Conservation (phyloP, 64 coral and sea anemone genomes). For the Trachythela sp. region DNA sequence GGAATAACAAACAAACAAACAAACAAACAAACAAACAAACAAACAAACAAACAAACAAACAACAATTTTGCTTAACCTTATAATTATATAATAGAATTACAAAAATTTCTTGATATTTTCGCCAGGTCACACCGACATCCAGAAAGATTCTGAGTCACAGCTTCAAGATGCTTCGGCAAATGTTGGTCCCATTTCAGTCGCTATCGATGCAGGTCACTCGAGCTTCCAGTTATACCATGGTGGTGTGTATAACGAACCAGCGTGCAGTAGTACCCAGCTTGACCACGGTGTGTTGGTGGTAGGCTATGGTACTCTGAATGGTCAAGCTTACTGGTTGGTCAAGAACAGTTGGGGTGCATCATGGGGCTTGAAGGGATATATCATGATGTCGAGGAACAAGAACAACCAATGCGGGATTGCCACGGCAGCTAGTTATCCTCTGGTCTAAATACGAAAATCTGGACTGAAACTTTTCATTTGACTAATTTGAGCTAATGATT, state of each 20-base stretch:
- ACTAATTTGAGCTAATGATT: no score
- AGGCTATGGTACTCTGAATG: background rate
- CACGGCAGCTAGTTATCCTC: background rate
- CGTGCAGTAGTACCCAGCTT: background rate
- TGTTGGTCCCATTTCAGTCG: slow-evolving; percentile 48
- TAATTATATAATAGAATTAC: background rate
- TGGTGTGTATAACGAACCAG: slow-evolving; percentile 66
- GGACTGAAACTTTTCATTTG: background rate
- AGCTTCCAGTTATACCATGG: slow-evolving; percentile 65
- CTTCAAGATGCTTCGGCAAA: slow-evolving; percentile 30
- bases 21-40: no score
- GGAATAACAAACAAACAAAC: no score
- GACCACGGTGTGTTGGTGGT: background rate
- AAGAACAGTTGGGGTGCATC: background rate
- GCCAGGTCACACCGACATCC: slow-evolving; percentile 37
- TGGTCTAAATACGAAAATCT: background rate
- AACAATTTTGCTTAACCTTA: background rate
- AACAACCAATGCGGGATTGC: background rate
- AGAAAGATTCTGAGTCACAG: background rate
- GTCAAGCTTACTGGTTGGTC: slow-evolving; percentile 16
- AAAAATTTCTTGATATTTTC: background rate
- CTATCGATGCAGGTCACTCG: slow-evolving; percentile 48
- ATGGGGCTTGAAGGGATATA: background rate
- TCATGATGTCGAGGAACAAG: background rate
- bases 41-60: no score